Conservation (phyloP, 2,113 vertebrate species). For the Ariopsis seemanni region DNA sequence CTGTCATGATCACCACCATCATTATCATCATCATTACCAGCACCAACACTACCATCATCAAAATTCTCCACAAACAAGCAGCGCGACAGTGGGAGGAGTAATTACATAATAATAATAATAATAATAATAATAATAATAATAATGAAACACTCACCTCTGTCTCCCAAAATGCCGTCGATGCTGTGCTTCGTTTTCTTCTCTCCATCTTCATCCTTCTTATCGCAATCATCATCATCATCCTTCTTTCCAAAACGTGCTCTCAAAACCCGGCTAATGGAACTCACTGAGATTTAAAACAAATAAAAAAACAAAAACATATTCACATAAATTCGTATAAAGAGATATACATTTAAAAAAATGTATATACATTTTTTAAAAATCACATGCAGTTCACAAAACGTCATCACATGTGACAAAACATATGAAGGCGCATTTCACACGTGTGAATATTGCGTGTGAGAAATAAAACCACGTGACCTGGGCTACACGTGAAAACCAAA, state of each 20-base stretch:
- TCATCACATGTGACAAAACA: neutral
- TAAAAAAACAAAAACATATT: neutral
- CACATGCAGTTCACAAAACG: neutral
- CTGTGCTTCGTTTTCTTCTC: conserved; percentile 99
- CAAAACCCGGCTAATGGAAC: conserved; percentile 99
- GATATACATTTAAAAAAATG: neutral
- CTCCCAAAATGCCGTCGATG: conserved; percentile 97
- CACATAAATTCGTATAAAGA: neutral
- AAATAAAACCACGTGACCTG: neutral
- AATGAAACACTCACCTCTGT: conserved; percentile 86
- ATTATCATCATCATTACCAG: neutral
- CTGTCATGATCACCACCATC: too few species aligned
- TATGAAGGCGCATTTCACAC: neutral
- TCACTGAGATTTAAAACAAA: conserved; percentile 83
- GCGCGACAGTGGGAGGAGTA: neutral
- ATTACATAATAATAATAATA: neutral
- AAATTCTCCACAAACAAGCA: neutral
- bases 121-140: neutral
- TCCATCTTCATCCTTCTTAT: conserved; percentile 98
- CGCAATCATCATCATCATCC: conserved; percentile 92
- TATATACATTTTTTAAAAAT: neutral
- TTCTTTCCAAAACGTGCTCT: conserved; percentile 99
- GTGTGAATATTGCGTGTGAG: neutral
- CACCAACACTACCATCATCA: neutral
- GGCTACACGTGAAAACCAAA: neutral